phyloP scores from a whole-genome alignment of 2,797 vertebrate genomes.

The Squalus acanthias region DNA sequence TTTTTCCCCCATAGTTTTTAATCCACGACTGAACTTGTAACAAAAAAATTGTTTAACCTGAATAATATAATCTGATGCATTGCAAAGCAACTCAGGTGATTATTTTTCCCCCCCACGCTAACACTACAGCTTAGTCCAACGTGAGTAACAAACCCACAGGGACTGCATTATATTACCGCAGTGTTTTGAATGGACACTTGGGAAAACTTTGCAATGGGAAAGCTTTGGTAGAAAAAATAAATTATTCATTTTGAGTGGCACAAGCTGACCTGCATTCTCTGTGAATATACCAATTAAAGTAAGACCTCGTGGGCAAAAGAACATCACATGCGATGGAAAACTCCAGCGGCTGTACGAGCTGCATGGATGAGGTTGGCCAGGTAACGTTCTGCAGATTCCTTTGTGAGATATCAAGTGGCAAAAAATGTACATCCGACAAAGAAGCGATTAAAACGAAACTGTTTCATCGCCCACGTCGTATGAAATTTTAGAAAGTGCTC shows the following conservation, averaged over 20 bases:
- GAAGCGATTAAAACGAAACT: background rate
- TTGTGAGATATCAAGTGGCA: background rate
- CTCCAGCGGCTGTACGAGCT: background rate
- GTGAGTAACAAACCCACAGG: background rate
- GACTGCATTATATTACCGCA: background rate
- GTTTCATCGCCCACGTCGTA: background rate
- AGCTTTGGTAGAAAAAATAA: background rate
- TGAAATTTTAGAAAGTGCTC: background rate
- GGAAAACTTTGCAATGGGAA: background rate
- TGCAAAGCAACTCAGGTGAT: background rate
- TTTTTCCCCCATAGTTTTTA: too few relatives aligned
- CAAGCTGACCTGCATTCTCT: background rate
- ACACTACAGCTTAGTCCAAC: too few relatives aligned
- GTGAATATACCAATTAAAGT: background rate
- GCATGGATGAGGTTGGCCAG: background rate
- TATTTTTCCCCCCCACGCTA: background rate
- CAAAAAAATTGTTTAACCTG: background rate
- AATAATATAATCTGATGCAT: background rate
- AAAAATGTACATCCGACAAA: background rate
- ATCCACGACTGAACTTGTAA: background rate
- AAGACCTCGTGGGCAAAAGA: background rate
- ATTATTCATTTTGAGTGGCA: background rate
- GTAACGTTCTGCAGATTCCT: background rate
- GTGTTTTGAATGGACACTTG: background rate
- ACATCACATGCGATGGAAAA: background rate